Evolutionary conservation across 2,888 invertebrate species (phyloP).

Genomic region (Himalopsyche kuldschensis): DNA sequence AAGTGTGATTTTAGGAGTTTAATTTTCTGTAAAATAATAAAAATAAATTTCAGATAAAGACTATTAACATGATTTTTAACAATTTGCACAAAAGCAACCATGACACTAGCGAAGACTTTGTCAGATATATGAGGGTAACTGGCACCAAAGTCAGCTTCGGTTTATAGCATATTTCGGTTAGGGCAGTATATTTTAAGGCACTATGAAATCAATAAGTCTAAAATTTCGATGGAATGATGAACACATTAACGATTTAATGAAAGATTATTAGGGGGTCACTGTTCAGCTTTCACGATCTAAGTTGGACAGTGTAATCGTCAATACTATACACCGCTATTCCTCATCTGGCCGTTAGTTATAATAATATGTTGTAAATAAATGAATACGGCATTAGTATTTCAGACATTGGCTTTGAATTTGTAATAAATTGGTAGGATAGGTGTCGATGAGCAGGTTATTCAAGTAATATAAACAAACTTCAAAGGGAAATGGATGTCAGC

Average conservation of each 20-base stretch:
- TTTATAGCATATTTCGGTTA: no score
- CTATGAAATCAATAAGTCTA: no score
- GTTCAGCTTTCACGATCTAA: neutral
- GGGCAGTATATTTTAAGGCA: no score
- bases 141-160: no score
- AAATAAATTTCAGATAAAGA: no score
- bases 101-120: no score
- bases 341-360: neutral
- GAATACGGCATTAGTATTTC: neutral
- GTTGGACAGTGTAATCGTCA: neutral
- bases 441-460: neutral
- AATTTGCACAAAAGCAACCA: no score
- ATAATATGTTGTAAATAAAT: neutral
- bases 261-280: neutral
- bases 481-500: neutral
- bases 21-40: no score
- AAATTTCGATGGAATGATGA: no score
- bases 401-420: neutral
- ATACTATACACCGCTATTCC: neutral
- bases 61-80: no score
- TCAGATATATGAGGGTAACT: no score
- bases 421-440: neutral
- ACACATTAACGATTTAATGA: neutral
- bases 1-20: no score
- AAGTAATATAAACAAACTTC: neutral